Evolutionary conservation across 1,140 invertebrate species (phyloP).

Genomic region (Contarinia nasturtii): DNA sequence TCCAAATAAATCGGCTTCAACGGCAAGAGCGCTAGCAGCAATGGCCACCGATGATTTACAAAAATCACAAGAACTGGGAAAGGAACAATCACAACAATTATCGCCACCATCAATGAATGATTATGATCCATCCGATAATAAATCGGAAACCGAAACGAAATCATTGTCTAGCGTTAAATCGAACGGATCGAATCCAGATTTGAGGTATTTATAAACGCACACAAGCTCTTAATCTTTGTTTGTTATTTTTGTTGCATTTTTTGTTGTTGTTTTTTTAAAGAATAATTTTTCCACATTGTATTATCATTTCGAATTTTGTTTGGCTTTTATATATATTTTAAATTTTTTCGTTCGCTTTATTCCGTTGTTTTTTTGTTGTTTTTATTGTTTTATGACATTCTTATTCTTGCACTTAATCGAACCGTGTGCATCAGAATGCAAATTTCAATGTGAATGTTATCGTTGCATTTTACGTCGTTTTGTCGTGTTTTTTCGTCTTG

Average conservation of each 20-base stretch:
- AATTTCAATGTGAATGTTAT: neutral
- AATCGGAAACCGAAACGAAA: constrained; percentile 56
- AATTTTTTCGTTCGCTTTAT: constrained; percentile 1
- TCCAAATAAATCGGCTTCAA: no score
- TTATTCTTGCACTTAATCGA: no score
- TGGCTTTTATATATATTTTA: neutral
- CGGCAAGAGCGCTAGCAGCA: no score
- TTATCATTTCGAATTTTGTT: constrained; percentile 1
- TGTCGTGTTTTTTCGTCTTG: no score
- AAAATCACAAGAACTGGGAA: no score
- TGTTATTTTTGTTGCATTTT: neutral
- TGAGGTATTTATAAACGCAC: constrained; percentile 35
- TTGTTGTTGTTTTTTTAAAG: neutral
- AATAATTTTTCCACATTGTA: neutral
- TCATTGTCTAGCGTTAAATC: constrained; percentile 41
- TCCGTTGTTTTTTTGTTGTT: neutral
- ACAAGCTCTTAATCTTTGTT: no score
- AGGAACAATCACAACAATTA: neutral
- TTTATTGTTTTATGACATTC: neutral
- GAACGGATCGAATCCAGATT: constrained; percentile 43
- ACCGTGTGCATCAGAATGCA: neutral
- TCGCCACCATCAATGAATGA: neutral
- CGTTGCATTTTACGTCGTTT: no score
- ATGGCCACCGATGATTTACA: no score
- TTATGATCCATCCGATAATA: constrained; percentile 53